A percentile compares a stretch with the other conserved stretches of the same genome.
Evolutionary conservation across 2,888 invertebrate species (phyloP).

Genomic region (Empis stercorea): DNA sequence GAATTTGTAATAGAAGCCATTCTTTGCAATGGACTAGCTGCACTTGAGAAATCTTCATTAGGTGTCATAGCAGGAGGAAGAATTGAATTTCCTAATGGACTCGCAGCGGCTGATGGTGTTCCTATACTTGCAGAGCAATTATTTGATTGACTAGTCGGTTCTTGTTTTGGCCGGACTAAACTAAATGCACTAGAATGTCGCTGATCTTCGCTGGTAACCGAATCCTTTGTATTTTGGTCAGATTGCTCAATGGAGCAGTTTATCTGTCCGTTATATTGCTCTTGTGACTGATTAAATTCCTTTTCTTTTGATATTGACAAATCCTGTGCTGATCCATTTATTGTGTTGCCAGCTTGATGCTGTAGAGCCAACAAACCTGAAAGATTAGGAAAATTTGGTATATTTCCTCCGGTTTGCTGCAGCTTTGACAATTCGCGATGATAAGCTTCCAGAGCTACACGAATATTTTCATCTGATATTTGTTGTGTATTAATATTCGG

Average conservation of each 20-base stretch:
- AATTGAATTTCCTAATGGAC: constrained; percentile 73
- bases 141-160: constrained; percentile 50
- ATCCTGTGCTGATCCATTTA: constrained; percentile 61
- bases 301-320: constrained; percentile 72
- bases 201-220: constrained; percentile 25
- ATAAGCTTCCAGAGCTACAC: constrained; percentile 81
- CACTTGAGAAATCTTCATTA: constrained; percentile 69
- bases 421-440: constrained; percentile 87
- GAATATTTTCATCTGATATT: constrained; percentile 60
- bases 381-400: constrained; percentile 42
- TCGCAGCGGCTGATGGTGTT: constrained; percentile 65
- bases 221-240: constrained; percentile 55
- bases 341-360: constrained; percentile 44
- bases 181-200: constrained; percentile 60
- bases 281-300: constrained; percentile 19
- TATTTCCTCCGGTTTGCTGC: constrained; percentile 46
- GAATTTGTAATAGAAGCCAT: constrained; percentile 99
- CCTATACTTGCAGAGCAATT: constrained; percentile 9
- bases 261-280: background rate
- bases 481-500: constrained; percentile 14
- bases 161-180: constrained; percentile 72
- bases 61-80: constrained; percentile 73
- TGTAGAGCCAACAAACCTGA: constrained; percentile 65
- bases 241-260: constrained; percentile 39
- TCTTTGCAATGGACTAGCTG: constrained; percentile 86